Base-by-base conservation (phyloP, 2,797 vertebrate genomes). In the Mycteria americana region DNA sequence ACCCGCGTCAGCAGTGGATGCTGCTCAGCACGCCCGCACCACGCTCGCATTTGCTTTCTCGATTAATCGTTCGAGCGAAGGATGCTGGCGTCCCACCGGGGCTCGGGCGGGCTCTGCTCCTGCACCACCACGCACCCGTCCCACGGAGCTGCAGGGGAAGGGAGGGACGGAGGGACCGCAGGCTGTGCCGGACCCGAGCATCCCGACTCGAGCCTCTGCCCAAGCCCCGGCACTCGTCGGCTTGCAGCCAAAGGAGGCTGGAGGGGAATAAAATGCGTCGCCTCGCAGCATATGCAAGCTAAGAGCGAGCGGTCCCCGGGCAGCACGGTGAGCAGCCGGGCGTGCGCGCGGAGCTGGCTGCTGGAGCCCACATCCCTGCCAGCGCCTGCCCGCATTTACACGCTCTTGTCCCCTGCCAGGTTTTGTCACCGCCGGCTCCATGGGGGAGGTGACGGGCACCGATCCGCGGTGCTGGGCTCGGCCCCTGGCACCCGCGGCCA, bases 1-100 rank as follows among this genome's bases (percentile, higher is more conserved):
- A 19, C 2, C 51, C 1, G 18, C 6, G 53, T 6, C 13, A 35
- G 67, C 3, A 1, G 8, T 0, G 48, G 24, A 1, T 50, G 78
- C 33, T 50, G 62, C 87, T 65, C 59, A 4, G 74, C 16, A 2
- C 16, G 19, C 60, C 77, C 4, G 0, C 2, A 2, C 56, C 41
- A 5, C 2, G 1, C 10, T 74, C 64, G 0, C 3, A 2, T 9
- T 30, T 51, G 43, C 9, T 72, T 85, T 45, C 21, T 43, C 2
- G 45, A 28, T 37, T 3, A 43, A 80, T 11, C 1, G 37, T 48
- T 50, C 27, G 2, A 53, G 53, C 1, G 1, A 46, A 28, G 31
- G 50, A 51, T 24, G 4, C 35, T 5, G 1, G 9, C 1, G 7
- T 60, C 79, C 37, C 68, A 6, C 18, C 0, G 1, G 28, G 33